Evolutionary conservation across 2,888 invertebrate genomes (phyloP).

Genomic region (Rosalia funebris): DNA sequence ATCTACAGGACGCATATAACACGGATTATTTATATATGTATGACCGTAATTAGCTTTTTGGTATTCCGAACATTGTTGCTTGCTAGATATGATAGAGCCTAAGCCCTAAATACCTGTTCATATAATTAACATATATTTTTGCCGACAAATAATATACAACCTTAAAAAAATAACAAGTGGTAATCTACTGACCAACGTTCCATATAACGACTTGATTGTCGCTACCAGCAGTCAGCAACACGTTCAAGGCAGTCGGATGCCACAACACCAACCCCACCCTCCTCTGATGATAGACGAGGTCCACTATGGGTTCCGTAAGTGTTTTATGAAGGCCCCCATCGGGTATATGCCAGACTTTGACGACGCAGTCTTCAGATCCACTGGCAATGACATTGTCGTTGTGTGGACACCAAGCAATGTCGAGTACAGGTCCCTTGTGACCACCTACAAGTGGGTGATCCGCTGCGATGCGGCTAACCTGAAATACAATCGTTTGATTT

Average conservation of each 20-base stretch:
- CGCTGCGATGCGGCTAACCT: slow-evolving; percentile 94
- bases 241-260: slow-evolving; percentile 97
- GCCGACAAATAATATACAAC: too few species aligned
- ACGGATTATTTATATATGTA: too few species aligned
- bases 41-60: too few species aligned
- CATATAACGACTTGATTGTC: slow-evolving; percentile 79
- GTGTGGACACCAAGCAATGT: slow-evolving; percentile 98
- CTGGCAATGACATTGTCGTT: slow-evolving; percentile 98
- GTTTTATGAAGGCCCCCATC: slow-evolving; percentile 90
- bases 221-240: slow-evolving; percentile 92
- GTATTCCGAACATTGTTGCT: too few species aligned
- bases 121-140: too few species aligned
- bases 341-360: slow-evolving; percentile 97
- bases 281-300: slow-evolving; percentile 91
- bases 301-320: slow-evolving; percentile 91
- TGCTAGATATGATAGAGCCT: too few species aligned
- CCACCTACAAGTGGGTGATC: slow-evolving; percentile 96
- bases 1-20: too few species aligned
- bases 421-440: slow-evolving; percentile 95
- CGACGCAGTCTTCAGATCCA: slow-evolving; percentile 96
- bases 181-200: slow-evolving; percentile 62
- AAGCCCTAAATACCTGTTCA: too few species aligned
- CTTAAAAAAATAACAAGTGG: too few species aligned
- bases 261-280: slow-evolving; percentile 93
- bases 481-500: slow-evolving; percentile 42